Base-by-base conservation (phyloP, 2,888 invertebrate species). In the Pristionchus entomophagus region DNA sequence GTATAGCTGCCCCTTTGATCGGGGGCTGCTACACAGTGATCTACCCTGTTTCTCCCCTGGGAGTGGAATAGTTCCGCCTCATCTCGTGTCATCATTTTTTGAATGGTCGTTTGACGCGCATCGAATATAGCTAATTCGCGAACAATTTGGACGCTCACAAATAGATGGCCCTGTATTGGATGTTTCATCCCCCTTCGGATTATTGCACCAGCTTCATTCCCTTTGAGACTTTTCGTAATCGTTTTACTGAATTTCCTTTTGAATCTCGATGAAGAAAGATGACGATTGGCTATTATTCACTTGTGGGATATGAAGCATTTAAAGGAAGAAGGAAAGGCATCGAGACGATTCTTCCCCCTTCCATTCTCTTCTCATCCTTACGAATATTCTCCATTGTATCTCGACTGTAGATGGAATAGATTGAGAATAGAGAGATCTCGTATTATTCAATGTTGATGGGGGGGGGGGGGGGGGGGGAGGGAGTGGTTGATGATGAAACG, bases 261-360 rank as follows among this genome's bases (percentile, higher is more conserved):
- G 10, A 29, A 17, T 35, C 65, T 65, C 19, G 1, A 22, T 1
- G 41, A 38, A 29, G 41, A 38, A 35, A 17, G 38, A 69, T 69
- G n/a, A 69, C 38, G 69, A 69, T 32, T 14, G 69, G 22, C 69
- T n/a, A 69, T 69, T 69, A 69, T 69, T 69, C 69, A 69, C 10
- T 38, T n/a, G 38, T 19, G 2, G 12, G 38, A 12, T 41, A 69
- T 69, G 69, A 69, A 32, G 69, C 69, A n/a, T 69, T 69, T 32
- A 19, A 22, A 38, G 17, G 69, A 38, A 22, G 38, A n/a, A 38
- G 69, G 41, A 69, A 38, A n/a, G 69, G 69, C 19, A 69, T 19
- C 65, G 69, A 69, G 32, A 22, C 8, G 69, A 41, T 69, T 69
- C 38, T 69, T 35, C 65, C 65, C 29, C 65, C 35, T 69, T 69